Evolutionary conservation across 2,797 vertebrate genomes (phyloP).

Genomic region (Vespertilio murinus): DNA sequence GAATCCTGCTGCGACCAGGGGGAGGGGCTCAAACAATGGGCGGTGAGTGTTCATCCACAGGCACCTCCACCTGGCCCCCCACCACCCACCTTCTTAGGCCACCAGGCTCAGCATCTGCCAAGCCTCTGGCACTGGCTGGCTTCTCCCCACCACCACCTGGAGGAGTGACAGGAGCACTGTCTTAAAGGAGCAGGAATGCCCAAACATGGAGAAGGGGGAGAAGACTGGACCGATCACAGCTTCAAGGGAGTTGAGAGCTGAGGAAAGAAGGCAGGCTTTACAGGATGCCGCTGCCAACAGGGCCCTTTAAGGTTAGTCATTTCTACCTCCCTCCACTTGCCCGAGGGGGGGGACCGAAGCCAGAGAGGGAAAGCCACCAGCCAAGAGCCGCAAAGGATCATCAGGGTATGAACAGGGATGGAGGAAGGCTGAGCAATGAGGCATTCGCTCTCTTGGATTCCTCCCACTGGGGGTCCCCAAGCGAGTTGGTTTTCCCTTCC

Average conservation of each 20-base stretch:
- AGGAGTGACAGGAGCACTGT: constrained; percentile 60
- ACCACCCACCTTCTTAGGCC: not conserved
- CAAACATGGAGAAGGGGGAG: constrained; percentile 72
- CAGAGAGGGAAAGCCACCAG: not conserved
- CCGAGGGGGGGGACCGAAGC: not conserved
- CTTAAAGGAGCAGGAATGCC: constrained; percentile 68
- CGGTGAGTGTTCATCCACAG: not conserved
- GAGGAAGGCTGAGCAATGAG: not conserved
- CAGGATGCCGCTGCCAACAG: not conserved
- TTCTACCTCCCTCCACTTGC: constrained; percentile 25
- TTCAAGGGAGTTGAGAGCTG: not conserved
- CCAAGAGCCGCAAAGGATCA: not conserved
- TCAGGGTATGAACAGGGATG: not conserved
- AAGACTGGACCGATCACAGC: constrained; percentile 53
- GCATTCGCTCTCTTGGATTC: not conserved
- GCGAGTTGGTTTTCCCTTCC: not conserved
- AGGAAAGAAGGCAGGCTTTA: constrained; percentile 42
- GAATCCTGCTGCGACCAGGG: constrained; percentile 57
- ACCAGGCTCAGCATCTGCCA: not conserved
- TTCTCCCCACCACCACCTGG: constrained; percentile 36
- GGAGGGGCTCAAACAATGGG: constrained; percentile 24
- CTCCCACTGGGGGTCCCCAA: not conserved
- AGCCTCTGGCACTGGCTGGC: not conserved
- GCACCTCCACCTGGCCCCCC: not conserved
- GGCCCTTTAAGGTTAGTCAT: constrained; percentile 59